A percentile compares a stretch with the other conserved stretches of the same genome.
These are phyloP conservation scores for Iguana delicatissima DNA, from an alignment of 2,797 vertebrate species.

Conservation along the genomic window DNA sequence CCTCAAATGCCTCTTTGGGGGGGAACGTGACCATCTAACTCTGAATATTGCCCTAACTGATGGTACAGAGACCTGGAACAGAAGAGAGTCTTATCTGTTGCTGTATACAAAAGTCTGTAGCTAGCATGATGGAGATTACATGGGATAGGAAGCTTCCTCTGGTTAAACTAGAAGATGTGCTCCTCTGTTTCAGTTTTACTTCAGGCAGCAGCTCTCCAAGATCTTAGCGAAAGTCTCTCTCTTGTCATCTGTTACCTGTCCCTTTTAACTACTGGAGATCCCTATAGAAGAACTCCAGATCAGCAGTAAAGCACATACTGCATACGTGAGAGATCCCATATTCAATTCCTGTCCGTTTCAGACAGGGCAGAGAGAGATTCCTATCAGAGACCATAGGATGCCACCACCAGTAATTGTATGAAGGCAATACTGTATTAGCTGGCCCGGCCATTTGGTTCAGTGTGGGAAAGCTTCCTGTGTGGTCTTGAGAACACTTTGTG, in stretches of 20 bases:
- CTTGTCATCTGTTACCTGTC: neutral
- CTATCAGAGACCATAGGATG: neutral
- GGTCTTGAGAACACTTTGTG: neutral
- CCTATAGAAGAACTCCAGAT: neutral
- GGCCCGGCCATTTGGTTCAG: neutral
- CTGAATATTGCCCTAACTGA: no score
- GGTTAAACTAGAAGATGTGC: no score
- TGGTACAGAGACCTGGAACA: no score
- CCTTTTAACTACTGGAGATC: neutral
- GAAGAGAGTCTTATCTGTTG: no score
- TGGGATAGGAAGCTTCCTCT: no score
- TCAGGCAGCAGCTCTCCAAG: neutral
- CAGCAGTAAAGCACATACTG: neutral
- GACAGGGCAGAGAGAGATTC: neutral
- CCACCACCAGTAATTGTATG: neutral
- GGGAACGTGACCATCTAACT: no score
- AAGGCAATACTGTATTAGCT: neutral
- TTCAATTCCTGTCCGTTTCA: neutral
- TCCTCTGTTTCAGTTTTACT: no score
- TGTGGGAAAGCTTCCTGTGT: neutral
- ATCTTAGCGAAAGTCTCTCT: neutral
- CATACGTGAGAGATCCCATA: neutral
- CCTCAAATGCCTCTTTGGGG: no score
- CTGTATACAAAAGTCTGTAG: no score
- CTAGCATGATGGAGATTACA: no score